Conservation (phyloP, 2,797 vertebrate species). For the Alauda arvensis region DNA sequence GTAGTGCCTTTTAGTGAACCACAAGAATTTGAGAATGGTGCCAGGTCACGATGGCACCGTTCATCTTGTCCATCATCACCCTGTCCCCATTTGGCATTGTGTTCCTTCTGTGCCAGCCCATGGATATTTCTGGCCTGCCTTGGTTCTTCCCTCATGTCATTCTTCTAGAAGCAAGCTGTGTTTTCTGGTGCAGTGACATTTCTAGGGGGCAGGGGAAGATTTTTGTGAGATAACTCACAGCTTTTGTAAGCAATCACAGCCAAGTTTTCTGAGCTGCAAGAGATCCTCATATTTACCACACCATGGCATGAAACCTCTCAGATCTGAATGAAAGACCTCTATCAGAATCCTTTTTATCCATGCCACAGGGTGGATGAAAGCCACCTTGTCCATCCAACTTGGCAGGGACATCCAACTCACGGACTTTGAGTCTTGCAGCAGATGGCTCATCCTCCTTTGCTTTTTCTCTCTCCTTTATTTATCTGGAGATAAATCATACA, state of each 20-base stretch:
- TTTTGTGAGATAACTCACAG: background rate
- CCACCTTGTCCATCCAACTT: background rate
- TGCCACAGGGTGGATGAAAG: background rate
- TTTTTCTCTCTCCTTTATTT: background rate
- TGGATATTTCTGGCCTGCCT: constrained; percentile 18
- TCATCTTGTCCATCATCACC: background rate
- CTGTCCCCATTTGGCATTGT: background rate
- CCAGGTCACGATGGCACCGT: background rate
- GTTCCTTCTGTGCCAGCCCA: background rate
- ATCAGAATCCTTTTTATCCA: background rate
- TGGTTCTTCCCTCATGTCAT: background rate
- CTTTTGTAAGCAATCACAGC: background rate
- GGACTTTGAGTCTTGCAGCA: background rate
- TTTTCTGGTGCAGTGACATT: constrained; percentile 14
- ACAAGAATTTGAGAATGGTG: background rate
- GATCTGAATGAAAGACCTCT: background rate
- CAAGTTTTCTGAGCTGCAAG: background rate
- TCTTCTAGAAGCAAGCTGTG: background rate
- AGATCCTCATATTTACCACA: background rate
- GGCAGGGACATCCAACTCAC: background rate
- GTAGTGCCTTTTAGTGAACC: background rate
- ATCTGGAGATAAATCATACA: background rate
- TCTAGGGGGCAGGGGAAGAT: background rate
- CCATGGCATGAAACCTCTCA: background rate
- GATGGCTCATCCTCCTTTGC: background rate